Evolutionary conservation across 2,888 invertebrate species (phyloP), one percentile per base, ranked within the genome.

Genomic region (Palloptera scutellata): DNA sequence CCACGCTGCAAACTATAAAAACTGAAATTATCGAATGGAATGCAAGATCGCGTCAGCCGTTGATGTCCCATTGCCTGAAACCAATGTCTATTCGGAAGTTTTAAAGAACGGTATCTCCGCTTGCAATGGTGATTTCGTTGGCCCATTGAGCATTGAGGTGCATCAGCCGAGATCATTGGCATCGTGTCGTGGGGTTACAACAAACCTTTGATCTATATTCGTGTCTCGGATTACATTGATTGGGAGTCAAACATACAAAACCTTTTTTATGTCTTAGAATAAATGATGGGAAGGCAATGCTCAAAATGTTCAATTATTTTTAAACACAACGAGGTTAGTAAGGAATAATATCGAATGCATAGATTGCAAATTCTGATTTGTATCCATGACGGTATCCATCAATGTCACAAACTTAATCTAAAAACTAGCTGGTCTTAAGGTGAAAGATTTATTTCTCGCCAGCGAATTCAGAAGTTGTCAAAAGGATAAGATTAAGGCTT

Each of bases 171-270:
- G 42, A 74, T 70, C 67, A 72, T 86, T 41, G 88, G 87, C 65
- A 77, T 87, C 64, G 87, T 87, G 12, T 87, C 87, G 30, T 87
- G 87, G 87, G 87, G 86, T 19, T 76, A 79, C n/a, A 76, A 73
- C n/a, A 75, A 79, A 20, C 87, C 87, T 1, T 85, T 86, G 0
- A 86, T 86, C 1, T 87, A 84, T 74, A 86, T 86, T 1, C 72
- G 73, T 10, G 79, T 81, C 0, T 76, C 79, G 0, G 72, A 79
- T 0, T 83, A 79, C 74, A 1, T 68, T 1, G 58, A 71, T 10
- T 87, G 86, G 86, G 75, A 86, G 3, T 0, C 4, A 30, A 66
- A 74, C 15, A 64, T 79, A 13, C 74, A 79, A 70, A 64, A 59
- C 48, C 75, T 80, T 45, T 82, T 73, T 70, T 78, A 80, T 64